Evolutionary conservation across 2,113 vertebrate genomes (phyloP).

Genomic region (Brachirus orientalis): DNA sequence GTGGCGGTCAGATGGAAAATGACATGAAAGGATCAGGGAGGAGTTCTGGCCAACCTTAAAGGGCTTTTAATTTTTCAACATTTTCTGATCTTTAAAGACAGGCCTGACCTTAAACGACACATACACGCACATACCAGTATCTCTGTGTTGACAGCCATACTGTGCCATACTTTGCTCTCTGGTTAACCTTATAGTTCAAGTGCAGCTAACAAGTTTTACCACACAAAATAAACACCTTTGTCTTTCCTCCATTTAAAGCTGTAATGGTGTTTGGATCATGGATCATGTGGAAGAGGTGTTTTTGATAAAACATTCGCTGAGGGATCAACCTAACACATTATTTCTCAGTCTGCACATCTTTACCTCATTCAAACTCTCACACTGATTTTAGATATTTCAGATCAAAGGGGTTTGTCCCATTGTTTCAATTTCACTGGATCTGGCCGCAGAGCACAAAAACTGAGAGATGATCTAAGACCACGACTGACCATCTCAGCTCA

Average conservation of each 20-base stretch:
- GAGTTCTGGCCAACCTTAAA: slow-evolving; percentile 44
- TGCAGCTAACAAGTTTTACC: slow-evolving; percentile 7
- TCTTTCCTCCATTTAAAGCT: neutral
- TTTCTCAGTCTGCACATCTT: slow-evolving; percentile 1
- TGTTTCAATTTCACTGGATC: slow-evolving; percentile 17
- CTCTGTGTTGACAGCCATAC: neutral
- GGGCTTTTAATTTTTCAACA: slow-evolving; percentile 32
- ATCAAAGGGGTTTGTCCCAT: slow-evolving; percentile 16
- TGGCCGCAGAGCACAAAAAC: slow-evolving; percentile 4
- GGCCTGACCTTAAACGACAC: slow-evolving; percentile 20
- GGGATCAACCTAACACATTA: slow-evolving; percentile 2
- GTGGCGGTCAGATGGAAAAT: slow-evolving; percentile 57
- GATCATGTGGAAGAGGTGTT: neutral
- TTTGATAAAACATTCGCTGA: slow-evolving; percentile 2
- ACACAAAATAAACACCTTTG: slow-evolving; percentile 1
- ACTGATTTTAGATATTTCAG: slow-evolving; percentile 15
- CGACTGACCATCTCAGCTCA: slow-evolving; percentile 63
- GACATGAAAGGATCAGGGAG: slow-evolving; percentile 58
- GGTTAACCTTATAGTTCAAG: slow-evolving; percentile 10
- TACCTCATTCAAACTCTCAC: slow-evolving; percentile 17
- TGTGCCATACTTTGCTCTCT: neutral
- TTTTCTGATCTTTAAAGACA: slow-evolving; percentile 54
- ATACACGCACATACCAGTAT: slow-evolving; percentile 10
- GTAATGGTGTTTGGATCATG: neutral
- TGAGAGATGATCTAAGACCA: slow-evolving; percentile 41